These are phyloP conservation scores for Megatriorchis doriae DNA, from an alignment of 2,113 vertebrate genomes.

Conservation along the genomic window DNA sequence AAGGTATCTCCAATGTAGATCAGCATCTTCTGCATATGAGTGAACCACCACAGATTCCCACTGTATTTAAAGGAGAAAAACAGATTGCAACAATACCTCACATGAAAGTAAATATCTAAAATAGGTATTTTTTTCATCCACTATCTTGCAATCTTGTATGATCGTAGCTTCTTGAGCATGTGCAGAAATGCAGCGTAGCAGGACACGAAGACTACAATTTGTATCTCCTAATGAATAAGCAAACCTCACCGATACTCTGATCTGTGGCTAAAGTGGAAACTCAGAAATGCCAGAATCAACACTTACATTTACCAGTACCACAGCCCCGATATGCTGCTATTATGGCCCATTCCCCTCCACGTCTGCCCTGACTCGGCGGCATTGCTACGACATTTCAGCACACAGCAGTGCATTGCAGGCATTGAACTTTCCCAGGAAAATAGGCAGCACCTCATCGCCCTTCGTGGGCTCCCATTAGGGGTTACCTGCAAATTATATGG, in stretches of 20 bases:
- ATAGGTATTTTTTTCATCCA: background rate
- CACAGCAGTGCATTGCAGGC: background rate
- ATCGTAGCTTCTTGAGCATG: background rate
- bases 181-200: background rate
- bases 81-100: background rate
- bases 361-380: background rate
- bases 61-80: background rate
- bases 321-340: accelerated
- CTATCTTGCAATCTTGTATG: background rate
- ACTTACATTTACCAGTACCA: background rate
- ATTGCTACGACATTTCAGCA: background rate
- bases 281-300: background rate
- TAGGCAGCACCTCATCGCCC: background rate
- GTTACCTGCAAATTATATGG: background rate
- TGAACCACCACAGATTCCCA: background rate
- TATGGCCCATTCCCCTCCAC: background rate
- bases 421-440: background rate
- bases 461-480: background rate
- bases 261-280: background rate
- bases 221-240: background rate
- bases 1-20: background rate
- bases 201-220: background rate
- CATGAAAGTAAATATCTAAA: background rate
- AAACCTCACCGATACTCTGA: background rate
- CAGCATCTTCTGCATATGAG: accelerated